Evolutionary conservation across 2,888 invertebrate species (phyloP), one percentile per base, ranked within the genome.

Genomic region (Chymomyza amoena): DNA sequence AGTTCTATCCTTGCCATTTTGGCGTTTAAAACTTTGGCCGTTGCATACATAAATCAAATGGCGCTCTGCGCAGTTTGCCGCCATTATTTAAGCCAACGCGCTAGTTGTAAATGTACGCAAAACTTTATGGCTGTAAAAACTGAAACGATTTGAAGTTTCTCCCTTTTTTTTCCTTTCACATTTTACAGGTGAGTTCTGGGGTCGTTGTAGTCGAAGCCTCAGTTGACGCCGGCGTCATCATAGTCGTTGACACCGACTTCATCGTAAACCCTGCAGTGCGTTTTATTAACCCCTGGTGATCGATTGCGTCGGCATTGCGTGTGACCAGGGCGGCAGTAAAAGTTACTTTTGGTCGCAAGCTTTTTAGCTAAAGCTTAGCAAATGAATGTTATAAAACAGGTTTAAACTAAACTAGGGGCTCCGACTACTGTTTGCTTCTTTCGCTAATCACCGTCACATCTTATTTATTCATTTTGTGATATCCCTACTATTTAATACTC

Each of bases 261-360:
- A 50, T 61, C 51, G 15, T 45, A 50, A 18, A 6, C n/a, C 18
- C 51, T 59, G 15, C n/a, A 57, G 28, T 76, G 80, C 76, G 68
- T 73, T 80, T 79, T 78, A 80, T 80, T 80, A 80, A 75, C 78
- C 80, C 78, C 74, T 68, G 61, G 78, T 80, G 79, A 80, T 78
- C 80, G 76, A 80, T 80, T 74, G 78, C 74, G 69, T 65, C 69
- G 73, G 78, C 77, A 77, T 72, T 78, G 67, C 72, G 32, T 39
- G 50, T 56, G 57, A n/a, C 16, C 25, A 56, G 7, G 51, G 13
- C 51, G 61, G 52, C 64, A 56, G 57, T 65, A 59, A 66, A 79
- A 74, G 66, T 70, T 64, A 60, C 71, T 76, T 56, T 60, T 62
- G 75, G 67, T 68, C 64, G 69, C 73, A 76, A 76, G 66, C 66